phyloP scores from a whole-genome alignment of 1,140 invertebrate genomes.

The Bombus sibiricus region DNA sequence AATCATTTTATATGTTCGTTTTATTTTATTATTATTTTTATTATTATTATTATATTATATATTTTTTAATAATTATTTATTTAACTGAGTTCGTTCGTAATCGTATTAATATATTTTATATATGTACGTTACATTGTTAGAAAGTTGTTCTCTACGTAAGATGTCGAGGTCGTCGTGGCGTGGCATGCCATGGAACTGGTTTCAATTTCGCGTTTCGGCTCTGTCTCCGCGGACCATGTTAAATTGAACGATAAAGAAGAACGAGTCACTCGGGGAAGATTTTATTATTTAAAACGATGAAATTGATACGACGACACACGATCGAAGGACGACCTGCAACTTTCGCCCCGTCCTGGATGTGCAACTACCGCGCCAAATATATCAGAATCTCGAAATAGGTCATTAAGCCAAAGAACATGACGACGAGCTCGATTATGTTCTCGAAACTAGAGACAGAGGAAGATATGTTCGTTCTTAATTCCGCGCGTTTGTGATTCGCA shows the following conservation, averaged over 20 bases:
- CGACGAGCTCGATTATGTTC: slow-evolving; percentile 29
- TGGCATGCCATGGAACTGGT: slow-evolving; percentile 19
- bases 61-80: slow-evolving; percentile 46
- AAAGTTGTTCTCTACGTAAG: slow-evolving; percentile 15
- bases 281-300: neutral
- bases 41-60: slow-evolving; percentile 28
- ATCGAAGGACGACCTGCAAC: neutral
- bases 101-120: slow-evolving; percentile 47
- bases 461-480: neutral
- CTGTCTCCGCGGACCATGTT: neutral
- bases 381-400: slow-evolving; percentile 24
- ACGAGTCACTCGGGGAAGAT: neutral
- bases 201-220: slow-evolving; percentile 18
- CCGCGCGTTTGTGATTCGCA: neutral
- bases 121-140: slow-evolving; percentile 30
- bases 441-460: neutral
- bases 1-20: slow-evolving; percentile 34
- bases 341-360: slow-evolving; percentile 1
- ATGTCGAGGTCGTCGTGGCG: slow-evolving; percentile 21
- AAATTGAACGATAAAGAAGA: neutral
- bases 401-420: slow-evolving; percentile 51
- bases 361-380: neutral
- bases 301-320: neutral
- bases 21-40: slow-evolving; percentile 34
- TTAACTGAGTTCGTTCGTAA: slow-evolving; percentile 42